Percentiles rank a stretch among this genome's conserved stretches.
Conservation (phyloP, 2,113 vertebrate genomes). For the Erythrocercus mccallii region DNA sequence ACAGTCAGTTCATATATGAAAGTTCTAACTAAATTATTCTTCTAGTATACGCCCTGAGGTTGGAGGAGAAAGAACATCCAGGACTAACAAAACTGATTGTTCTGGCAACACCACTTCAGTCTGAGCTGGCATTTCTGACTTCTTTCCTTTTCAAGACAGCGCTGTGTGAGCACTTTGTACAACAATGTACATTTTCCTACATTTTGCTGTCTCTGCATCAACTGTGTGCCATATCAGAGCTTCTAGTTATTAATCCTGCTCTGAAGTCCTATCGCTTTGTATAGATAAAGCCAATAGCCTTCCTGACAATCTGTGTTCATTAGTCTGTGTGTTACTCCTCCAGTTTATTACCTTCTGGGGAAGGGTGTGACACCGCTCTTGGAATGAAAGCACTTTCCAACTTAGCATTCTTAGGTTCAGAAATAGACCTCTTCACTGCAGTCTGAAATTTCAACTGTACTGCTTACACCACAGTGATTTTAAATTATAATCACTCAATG, state of each 20-base stretch:
- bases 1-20: conserved; percentile 66
- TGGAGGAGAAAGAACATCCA: conserved; percentile 76
- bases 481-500: conserved; percentile 51
- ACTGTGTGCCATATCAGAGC: not conserved
- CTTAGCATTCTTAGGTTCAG: conserved; percentile 56
- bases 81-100: conserved; percentile 77
- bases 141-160: conserved; percentile 43
- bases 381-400: conserved; percentile 63
- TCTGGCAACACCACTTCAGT: conserved; percentile 62
- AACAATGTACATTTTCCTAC: conserved; percentile 34
- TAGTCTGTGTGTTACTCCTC: conserved; percentile 42
- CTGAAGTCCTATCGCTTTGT: conserved; percentile 4
- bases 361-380: conserved; percentile 54
- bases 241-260: conserved; percentile 5
- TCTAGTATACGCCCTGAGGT: conserved; percentile 72
- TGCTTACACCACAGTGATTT: conserved; percentile 38
- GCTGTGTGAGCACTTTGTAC: conserved; percentile 43
- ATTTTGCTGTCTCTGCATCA: not conserved
- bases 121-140: conserved; percentile 56
- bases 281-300: conserved; percentile 26
- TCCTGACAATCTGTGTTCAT: conserved; percentile 31
- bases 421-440: conserved; percentile 48
- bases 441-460: conserved; percentile 65
- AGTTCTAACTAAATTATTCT: conserved; percentile 75
- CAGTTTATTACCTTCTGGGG: conserved; percentile 63